Conservation (phyloP, 2,797 vertebrate species). For the Vireo griseus region DNA sequence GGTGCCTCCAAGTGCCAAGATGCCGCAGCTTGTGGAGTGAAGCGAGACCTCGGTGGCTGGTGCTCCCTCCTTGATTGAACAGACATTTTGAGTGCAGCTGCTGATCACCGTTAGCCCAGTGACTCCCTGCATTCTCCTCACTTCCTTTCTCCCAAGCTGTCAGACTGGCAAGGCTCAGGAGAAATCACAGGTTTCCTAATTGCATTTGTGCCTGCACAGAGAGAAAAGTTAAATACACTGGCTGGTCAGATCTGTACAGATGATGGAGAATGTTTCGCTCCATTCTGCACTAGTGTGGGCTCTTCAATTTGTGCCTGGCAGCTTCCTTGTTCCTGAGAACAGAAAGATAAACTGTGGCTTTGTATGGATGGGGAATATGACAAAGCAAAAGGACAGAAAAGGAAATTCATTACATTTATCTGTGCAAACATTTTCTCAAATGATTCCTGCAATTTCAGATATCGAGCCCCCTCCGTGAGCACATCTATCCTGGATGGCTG, state of each 20-base stretch:
- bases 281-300: background rate
- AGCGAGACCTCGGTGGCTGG: background rate
- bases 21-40: background rate
- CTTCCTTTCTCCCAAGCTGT: constrained; percentile 52
- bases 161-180: constrained; percentile 52
- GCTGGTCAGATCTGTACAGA: background rate
- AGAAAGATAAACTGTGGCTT: constrained; percentile 25
- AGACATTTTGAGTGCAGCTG: constrained; percentile 26
- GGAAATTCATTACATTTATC: constrained; percentile 1
- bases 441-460: background rate
- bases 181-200: constrained; percentile 63
- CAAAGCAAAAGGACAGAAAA: constrained; percentile 16
- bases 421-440: background rate
- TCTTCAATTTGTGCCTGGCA: constrained; percentile 21
- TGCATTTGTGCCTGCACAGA: constrained; percentile 36
- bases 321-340: background rate
- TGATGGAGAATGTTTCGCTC: background rate
- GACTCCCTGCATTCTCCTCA: constrained; percentile 32
- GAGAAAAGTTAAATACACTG: constrained; percentile 20
- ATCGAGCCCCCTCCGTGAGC: background rate
- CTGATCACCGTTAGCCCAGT: constrained; percentile 6
- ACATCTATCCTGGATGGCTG: background rate
- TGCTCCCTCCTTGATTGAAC: constrained; percentile 34
- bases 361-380: background rate
- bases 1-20: background rate